phyloP scores from a whole-genome alignment of 2,888 invertebrate species.

The Agapostemon virescens region DNA sequence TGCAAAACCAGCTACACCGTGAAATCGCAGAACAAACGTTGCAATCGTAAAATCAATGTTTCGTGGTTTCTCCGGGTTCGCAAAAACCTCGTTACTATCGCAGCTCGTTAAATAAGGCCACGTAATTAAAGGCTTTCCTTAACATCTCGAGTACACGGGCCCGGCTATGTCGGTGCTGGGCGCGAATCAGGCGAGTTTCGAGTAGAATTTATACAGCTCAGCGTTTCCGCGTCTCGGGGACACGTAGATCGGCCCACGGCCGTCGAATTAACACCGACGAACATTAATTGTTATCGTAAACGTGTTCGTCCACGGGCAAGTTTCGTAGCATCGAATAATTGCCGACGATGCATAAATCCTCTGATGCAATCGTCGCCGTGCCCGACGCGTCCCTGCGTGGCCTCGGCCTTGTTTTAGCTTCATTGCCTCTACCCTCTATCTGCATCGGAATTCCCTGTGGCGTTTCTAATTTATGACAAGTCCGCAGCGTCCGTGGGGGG shows the following conservation, averaged over 20 bases:
- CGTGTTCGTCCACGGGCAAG: constrained; percentile 47
- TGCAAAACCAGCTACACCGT: neutral
- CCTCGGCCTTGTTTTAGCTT: constrained; percentile 49
- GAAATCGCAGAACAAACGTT: neutral
- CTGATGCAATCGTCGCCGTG: constrained; percentile 47
- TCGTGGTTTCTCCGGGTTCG: constrained; percentile 10
- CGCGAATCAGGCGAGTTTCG: constrained; percentile 42
- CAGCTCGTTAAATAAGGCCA: constrained; percentile 56
- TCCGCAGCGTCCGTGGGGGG: constrained; percentile 54
- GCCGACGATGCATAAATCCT: constrained; percentile 67
- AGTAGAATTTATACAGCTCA: constrained; percentile 25
- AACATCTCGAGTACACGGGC: constrained; percentile 42
- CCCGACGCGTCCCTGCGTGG: constrained; percentile 28
- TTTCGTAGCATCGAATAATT: constrained; percentile 63
- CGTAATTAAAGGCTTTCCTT: constrained; percentile 63
- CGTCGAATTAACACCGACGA: constrained; percentile 44
- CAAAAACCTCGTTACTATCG: constrained; percentile 55
- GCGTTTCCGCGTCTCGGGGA: constrained; percentile 16
- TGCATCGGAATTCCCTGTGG: constrained; percentile 69
- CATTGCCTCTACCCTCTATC: constrained; percentile 52
- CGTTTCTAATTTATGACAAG: constrained; percentile 71
- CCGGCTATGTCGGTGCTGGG: constrained; percentile 19
- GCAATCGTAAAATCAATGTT: neutral
- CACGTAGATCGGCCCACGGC: constrained; percentile 6
- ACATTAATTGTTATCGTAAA: constrained; percentile 46